Evolutionary conservation across 2,797 vertebrate genomes (phyloP).

Genomic region (Pangasius larnaudii): DNA sequence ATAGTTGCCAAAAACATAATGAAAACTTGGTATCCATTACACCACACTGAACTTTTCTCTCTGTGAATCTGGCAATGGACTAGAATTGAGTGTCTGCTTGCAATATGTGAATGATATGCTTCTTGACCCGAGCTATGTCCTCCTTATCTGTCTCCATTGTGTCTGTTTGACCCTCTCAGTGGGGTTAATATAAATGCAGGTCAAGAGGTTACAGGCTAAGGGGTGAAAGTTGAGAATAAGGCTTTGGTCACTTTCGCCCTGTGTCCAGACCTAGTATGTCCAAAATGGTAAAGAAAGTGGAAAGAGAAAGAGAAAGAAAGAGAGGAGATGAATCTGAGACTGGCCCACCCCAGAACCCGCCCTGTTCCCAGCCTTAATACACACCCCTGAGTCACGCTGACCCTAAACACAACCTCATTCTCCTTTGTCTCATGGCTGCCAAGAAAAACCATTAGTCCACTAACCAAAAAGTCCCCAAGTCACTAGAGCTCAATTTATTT

Average conservation of each 20-base stretch:
- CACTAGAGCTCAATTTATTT: not conserved
- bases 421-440: not conserved
- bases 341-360: constrained; percentile 5
- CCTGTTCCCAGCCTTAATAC: constrained; percentile 3
- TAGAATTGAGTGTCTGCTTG: not conserved
- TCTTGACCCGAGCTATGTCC: not conserved
- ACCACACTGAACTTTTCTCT: not conserved
- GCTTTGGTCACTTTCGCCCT: constrained; percentile 34
- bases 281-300: not conserved
- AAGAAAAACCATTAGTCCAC: constrained; percentile 14
- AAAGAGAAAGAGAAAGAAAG: not conserved
- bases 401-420: not conserved
- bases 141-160: not conserved
- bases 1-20: constrained; percentile 26
- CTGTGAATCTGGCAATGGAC: not conserved
- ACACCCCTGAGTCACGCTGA: not conserved
- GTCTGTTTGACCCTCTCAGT: not conserved
- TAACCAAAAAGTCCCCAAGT: constrained; percentile 8
- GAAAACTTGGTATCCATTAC: constrained; percentile 15
- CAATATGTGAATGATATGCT: constrained; percentile 1
- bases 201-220: constrained; percentile 32
- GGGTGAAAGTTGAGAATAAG: constrained; percentile 33
- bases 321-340: constrained; percentile 33
- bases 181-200: constrained; percentile 27
- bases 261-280: constrained; percentile 34